These are phyloP conservation scores for Orchesella flavescens DNA, from an alignment of 2,888 invertebrate genomes.

Conservation along the genomic window DNA sequence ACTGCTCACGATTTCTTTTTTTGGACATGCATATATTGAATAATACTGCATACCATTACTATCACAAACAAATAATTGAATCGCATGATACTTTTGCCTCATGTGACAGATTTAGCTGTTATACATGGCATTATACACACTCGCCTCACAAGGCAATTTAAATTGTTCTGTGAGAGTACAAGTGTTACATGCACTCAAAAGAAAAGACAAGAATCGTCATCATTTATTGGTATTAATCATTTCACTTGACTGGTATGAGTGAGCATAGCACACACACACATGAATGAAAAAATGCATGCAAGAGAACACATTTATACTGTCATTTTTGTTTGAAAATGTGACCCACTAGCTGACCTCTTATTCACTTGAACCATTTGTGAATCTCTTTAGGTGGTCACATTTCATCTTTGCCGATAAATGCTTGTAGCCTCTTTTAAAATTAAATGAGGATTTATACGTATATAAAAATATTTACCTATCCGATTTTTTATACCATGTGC, in stretches of 20 bases:
- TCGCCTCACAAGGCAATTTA: constrained; percentile 1
- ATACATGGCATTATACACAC: background rate
- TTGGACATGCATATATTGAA: background rate
- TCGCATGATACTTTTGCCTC: background rate
- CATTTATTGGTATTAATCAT: constrained; percentile 28
- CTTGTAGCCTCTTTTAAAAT: background rate
- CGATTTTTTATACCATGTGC: background rate
- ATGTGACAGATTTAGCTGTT: constrained; percentile 21
- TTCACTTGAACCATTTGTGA: constrained; percentile 31
- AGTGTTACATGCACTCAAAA: background rate
- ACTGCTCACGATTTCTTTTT: constrained; percentile 9
- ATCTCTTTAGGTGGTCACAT: constrained; percentile 67
- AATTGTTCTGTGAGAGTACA: background rate
- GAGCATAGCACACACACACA: background rate
- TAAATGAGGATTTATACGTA: constrained; percentile 1
- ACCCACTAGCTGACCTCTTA: constrained; percentile 34
- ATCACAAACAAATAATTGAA: too few relatives aligned
- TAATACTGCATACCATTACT: background rate
- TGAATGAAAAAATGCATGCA: background rate
- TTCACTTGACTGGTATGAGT: constrained; percentile 14
- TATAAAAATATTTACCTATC: background rate
- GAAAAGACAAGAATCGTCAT: constrained; percentile 5
- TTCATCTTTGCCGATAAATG: constrained; percentile 60
- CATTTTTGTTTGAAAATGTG: background rate
- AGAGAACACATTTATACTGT: constrained; percentile 9